Base-by-base conservation (phyloP, 2,888 invertebrate species). In the Idaea biselata region DNA sequence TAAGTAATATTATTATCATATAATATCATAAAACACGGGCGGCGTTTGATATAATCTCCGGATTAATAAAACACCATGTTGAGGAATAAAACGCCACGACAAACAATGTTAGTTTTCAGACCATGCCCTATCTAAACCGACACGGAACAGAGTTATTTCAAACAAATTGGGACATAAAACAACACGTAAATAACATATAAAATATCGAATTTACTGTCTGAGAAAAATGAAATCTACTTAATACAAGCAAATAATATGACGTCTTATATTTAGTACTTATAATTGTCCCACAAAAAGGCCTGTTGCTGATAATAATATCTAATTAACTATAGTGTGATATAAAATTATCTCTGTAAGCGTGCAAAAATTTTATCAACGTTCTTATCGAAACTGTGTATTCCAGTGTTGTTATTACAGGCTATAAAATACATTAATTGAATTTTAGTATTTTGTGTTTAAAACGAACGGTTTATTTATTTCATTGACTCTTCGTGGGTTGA, bases 401-500 rank as follows among this genome's bases (percentile, higher is more conserved):
- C 5, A 32, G 17, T 59, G 17, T 59, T 17, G n/a, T 56, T 56
- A 44, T 44, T 44, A 44, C 44, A 11, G 44, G 44, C 44, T 14
- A 44, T 44, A 44, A 44, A 44, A 44, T 44, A 14, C 3, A n/a
- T n/a, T 11, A 44, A 44, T 44, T 44, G 14, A 44, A 44, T 44
- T 44, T 8, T 44, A 44, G 14, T 44, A 44, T 44, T 44, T 44
- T 14, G 44, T 44, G 44, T 53, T 0, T 16, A 57, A 57, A 56
- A 33, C 7, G 44, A 93, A 95, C 8, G 44, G 44, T 14, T 44
- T 25, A 25, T 25, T 44, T 44, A 33, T 44, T 44, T 44, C 7
- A 44, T 44, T 44, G 44, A 44, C 44, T 44, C 14, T 8, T 8
- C 11, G 11, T 44, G 3, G 44, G 6, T 8, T 14, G 7, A 14